Evolutionary conservation across 1,140 invertebrate genomes (phyloP), one percentile per base, ranked within the genome.

Genomic region (Rhynchophorus ferrugineus): DNA sequence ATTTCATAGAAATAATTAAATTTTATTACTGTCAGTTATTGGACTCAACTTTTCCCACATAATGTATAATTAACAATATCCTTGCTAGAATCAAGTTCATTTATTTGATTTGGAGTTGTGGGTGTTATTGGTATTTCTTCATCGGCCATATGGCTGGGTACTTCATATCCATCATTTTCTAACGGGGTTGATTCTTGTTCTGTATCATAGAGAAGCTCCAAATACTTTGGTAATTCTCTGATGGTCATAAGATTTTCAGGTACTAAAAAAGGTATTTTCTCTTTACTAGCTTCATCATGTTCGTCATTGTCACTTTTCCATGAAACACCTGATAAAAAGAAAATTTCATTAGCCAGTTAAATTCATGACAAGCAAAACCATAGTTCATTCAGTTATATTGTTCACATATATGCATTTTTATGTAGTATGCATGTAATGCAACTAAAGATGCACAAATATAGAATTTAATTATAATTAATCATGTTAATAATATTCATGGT

Each of bases 171-270:
- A 29, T 71, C 68, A 43, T 68, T 65, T 22, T 65, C 64, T 37
- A 58, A 49, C 41, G 18, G 3, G 29, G 43, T 13, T 9, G 13
- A n/a, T 17, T 51, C 29, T 44, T 49, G 44, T 35, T 63, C 59
- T 13, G 59, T 59, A 43, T 71, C 70, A 50, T 71, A 71, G 5
- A 75, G 50, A 9, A 75, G 50, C 62, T 75, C 73, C 18, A 76
- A 52, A 60, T 76, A 76, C 58, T 70, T 71, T n/a, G 70, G 73
- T 36, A 68, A 62, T 34, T 68, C 63, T 7, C 38, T 54, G 36
- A 60, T n/a, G 37, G 41, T 16, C 56, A 39, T 24, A 17, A 9
- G 35, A 29, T 43, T 9, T 19, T 49, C 56, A 19, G 45, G 6
- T 3, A 57, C 41, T 34, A 68, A 49, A 39, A 68, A 69, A 14